Evolutionary conservation across 1,140 invertebrate genomes (phyloP).

Genomic region (Hetaerina americana): DNA sequence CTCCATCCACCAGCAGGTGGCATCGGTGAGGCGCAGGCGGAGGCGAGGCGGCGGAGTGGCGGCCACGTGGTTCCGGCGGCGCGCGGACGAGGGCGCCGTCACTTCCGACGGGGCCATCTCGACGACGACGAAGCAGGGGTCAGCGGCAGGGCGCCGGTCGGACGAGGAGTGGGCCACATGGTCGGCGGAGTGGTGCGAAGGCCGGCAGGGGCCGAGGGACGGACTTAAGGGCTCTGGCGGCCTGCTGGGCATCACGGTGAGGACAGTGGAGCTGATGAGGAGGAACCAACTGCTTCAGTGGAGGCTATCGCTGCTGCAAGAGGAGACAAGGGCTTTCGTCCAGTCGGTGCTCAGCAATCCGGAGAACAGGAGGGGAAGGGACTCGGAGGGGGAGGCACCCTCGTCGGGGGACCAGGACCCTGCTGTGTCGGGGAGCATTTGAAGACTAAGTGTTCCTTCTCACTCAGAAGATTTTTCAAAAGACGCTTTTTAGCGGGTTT

Average conservation of each 20-base stretch:
- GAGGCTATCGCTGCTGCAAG: conserved; percentile 28
- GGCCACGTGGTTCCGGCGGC: too few species aligned
- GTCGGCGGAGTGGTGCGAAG: too few species aligned
- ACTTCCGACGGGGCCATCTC: too few species aligned
- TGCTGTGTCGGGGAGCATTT: background rate
- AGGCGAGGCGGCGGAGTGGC: too few species aligned
- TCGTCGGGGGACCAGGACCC: background rate
- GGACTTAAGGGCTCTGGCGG: conserved; percentile 11
- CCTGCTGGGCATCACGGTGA: conserved; percentile 32
- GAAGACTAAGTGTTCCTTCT: background rate
- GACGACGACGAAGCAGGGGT: too few species aligned
- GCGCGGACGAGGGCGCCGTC: too few species aligned
- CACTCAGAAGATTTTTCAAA: background rate
- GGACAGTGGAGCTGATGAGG: conserved; percentile 32
- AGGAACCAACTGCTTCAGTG: conserved; percentile 33
- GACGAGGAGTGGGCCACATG: too few species aligned
- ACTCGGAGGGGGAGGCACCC: background rate
- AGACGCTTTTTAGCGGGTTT: background rate
- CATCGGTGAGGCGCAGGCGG: too few species aligned
- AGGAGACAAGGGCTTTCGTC: conserved; percentile 32
- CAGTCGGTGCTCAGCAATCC: conserved; percentile 29
- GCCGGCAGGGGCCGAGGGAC: background rate
- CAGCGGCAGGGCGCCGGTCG: too few species aligned
- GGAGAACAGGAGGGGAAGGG: conserved; percentile 18
- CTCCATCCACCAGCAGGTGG: too few species aligned